Evolutionary conservation across 2,888 invertebrate genomes (phyloP), one percentile per base, ranked within the genome.

Genomic region (Lasius platythorax): DNA sequence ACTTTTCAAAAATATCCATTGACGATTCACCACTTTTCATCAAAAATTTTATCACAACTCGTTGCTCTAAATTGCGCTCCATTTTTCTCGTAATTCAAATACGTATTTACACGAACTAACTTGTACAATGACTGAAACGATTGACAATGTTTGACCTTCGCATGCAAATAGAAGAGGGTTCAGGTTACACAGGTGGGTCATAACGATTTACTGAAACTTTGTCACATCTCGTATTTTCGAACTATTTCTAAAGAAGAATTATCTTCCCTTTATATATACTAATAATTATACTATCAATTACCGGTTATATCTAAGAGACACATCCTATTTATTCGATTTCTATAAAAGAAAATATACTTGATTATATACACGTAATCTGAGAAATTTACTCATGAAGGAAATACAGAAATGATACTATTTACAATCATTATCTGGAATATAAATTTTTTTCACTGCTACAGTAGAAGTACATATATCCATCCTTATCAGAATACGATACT

Each of bases 401-500:
- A n/a, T 56, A 68, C 37, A 15, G 3, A n/a, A n/a, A 28, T 37
- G 30, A 11, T 23, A 43, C 1, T 23, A 30, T 68, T 68, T n/a
- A 56, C n/a, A 81, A 76, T 75, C 37, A 12, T 5, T 68, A 85
- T 79, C 28, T 67, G 15, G 61, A 67, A 73, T 84, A 83, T 73
- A 46, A 61, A 58, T 83, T 85, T 23, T 73, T 56, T 83, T 74
- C 50, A 78, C 87, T 91, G 18, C 50, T 43, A 81, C 74, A 73
- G 63, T 85, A 76, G 85, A 89, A 86, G 87, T 89, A 23, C 76
- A 53, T 53, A 85, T 70, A 84, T 78, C 68, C 28, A 74, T 83
- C 82, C 85, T 88, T 92, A 93, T 92, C 91, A 83, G 53, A 53
- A 83, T 83, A 83, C 76, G 85, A 89, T n/a, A 53, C 87, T 90